phyloP scores from a whole-genome alignment of 2,797 vertebrate species.

The Scyliorhinus canicula region DNA sequence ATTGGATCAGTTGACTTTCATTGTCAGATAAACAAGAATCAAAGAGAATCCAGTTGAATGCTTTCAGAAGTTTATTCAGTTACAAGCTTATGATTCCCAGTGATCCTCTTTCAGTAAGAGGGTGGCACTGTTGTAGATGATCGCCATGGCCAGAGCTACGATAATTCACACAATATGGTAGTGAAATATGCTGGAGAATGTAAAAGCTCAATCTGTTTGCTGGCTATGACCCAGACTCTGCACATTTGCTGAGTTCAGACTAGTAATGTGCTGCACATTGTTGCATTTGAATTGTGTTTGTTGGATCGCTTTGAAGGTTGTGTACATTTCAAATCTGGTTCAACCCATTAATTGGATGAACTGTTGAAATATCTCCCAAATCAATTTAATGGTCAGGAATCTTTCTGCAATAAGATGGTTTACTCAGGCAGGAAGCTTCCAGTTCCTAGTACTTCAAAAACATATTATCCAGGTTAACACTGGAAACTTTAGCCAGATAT shows the following conservation, averaged over 20 bases:
- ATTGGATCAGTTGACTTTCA: background rate
- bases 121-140: background rate
- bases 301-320: background rate
- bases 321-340: background rate
- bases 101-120: background rate
- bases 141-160: background rate
- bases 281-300: constrained; percentile 28
- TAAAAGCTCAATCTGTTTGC: constrained; percentile 16
- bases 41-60: background rate
- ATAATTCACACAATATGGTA: background rate
- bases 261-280: constrained; percentile 6
- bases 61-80: background rate
- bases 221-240: background rate
- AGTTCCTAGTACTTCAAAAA: background rate
- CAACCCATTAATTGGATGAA: background rate
- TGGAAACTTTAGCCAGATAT: background rate
- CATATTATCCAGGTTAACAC: constrained; percentile 1
- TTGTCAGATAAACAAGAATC: constrained; percentile 3
- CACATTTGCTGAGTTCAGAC: background rate
- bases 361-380: background rate
- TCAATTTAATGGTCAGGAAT: background rate
- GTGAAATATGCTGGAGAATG: background rate
- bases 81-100: background rate
- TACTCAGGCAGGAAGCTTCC: background rate
- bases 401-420: background rate